phyloP scores from a whole-genome alignment of 1,140 invertebrate genomes.

The Pomacea maculata region DNA sequence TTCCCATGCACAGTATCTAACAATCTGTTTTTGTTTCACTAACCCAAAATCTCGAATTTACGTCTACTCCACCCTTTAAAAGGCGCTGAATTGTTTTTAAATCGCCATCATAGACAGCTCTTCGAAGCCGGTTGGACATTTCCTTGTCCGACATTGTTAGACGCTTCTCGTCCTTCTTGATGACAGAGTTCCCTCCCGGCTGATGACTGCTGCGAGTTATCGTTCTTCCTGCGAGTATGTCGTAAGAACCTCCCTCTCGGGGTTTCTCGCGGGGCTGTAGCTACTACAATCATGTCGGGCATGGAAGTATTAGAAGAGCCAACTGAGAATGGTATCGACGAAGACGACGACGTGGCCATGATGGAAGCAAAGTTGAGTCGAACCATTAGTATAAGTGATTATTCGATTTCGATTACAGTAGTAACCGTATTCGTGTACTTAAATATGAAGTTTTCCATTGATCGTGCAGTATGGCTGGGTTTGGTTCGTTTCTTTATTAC shows the following conservation, averaged over 20 bases:
- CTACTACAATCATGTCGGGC: constrained; percentile 29
- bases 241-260: neutral
- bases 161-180: neutral
- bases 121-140: constrained; percentile 22
- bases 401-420: neutral
- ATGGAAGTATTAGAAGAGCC: constrained; percentile 24
- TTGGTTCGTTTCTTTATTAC: neutral
- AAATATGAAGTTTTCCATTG: neutral
- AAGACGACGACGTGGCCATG: constrained; percentile 19
- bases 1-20: too few relatives aligned
- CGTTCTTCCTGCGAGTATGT: neutral
- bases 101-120: constrained; percentile 28
- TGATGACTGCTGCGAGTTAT: neutral
- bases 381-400: neutral
- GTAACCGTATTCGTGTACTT: neutral
- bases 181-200: neutral
- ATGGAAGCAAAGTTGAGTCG: constrained; percentile 29
- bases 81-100: constrained; percentile 29
- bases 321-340: constrained; percentile 20
- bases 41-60: constrained; percentile 37
- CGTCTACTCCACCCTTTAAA: constrained; percentile 38
- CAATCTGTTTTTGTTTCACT: neutral
- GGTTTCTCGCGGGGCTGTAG: constrained; percentile 5
- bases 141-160: constrained; percentile 8
- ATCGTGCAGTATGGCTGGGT: too few relatives aligned